Percentiles rank a stretch among this genome's conserved stretches.
phyloP scores from a whole-genome alignment of 2,797 vertebrate genomes.

The Gadopsis marmoratus region DNA sequence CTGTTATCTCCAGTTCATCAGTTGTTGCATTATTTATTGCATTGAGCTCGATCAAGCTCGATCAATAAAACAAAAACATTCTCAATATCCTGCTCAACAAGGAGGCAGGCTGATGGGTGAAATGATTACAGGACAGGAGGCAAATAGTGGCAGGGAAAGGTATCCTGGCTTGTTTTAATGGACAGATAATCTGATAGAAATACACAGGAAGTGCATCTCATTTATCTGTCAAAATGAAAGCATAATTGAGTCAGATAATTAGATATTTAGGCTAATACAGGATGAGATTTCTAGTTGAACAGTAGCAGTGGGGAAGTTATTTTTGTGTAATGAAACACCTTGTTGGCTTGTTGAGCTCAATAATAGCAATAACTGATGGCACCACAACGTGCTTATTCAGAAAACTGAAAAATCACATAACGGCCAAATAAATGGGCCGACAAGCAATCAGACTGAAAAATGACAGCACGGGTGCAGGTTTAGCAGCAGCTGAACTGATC shows the following conservation, averaged over 20 bases:
- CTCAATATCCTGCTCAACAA: conserved; percentile 60
- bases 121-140: conserved; percentile 46
- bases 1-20: conserved; percentile 4
- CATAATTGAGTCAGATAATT: conserved; percentile 52
- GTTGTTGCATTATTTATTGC: conserved; percentile 44
- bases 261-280: conserved; percentile 32
- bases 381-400: background rate
- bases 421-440: background rate
- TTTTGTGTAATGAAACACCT: conserved; percentile 34
- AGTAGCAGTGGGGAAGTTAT: conserved; percentile 15
- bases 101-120: conserved; percentile 40
- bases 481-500: background rate
- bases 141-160: conserved; percentile 48
- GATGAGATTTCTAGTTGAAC: conserved; percentile 36
- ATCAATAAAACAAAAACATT: conserved; percentile 28
- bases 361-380: conserved; percentile 1
- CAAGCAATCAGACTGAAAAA: background rate
- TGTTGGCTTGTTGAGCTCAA: conserved; percentile 1
- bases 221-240: conserved; percentile 55
- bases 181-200: conserved; percentile 23
- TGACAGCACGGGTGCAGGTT: background rate
- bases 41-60: conserved; percentile 42
- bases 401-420: conserved; percentile 17
- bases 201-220: conserved; percentile 40
- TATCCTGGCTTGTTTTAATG: conserved; percentile 37